Base-by-base conservation (phyloP, 2,888 invertebrate genomes). In the Lordiphosa fenestrarum region DNA sequence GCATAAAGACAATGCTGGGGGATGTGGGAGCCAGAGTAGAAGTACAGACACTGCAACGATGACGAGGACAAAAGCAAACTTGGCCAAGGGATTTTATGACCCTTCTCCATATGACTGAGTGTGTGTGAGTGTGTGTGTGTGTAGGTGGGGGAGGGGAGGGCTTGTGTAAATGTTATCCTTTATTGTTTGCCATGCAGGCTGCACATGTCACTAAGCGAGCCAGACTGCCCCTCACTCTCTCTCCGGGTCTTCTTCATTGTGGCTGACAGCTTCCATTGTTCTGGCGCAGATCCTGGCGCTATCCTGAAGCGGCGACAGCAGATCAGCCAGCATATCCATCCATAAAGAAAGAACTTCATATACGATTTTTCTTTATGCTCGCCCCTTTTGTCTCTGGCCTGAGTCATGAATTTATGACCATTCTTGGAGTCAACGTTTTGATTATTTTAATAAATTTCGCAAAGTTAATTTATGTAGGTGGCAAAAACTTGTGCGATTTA, bases 41-140 rank as follows among this genome's bases (percentile, higher is more conserved):
- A 25, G 25, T 25, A 25, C 25, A 50, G 54, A 53, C 49, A 54
- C 57, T 53, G 64, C 52, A 57, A 67, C 78, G 78, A 82, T 74
- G 76, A 78, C 58, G 68, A 82, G 72, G 68, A 74, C 76, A 77
- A 82, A 77, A 77, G 78, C 82, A 69, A 82, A 82, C 78, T 82
- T 77, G 82, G 75, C 72, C 75, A 82, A 55, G 66, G 78, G 70
- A 82, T 78, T 70, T 64, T 64, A 60, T 78, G 82, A 77, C 76
- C 76, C 76, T 33, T 41, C 51, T 42, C 36, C 21, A 35, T 12
- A 21, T 39, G 39, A 13, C 13, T 40, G 57, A 47, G 52, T 58
- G 66, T 56, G 67, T 73, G 52, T 62, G 53, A 48, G 35, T 23
- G 30, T 44, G 39, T 50, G 39, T 50, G 30, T 41, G 36, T 51